Evolutionary conservation across 2,113 vertebrate genomes (phyloP), one percentile per base, ranked within the genome.

Genomic region (Zeus faber): DNA sequence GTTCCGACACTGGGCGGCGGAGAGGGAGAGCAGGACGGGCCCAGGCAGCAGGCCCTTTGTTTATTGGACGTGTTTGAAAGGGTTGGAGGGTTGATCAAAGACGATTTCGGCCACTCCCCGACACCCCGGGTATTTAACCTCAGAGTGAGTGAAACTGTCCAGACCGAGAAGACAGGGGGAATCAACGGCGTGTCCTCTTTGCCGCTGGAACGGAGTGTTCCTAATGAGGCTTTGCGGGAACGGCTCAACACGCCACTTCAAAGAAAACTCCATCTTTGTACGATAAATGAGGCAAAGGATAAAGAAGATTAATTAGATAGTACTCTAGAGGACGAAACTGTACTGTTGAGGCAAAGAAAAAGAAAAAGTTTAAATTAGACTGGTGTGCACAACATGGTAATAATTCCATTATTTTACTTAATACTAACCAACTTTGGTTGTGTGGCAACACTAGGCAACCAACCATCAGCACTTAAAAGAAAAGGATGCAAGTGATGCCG

Each of bases 61-160:
- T 83, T 76, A 67, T 56, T 81, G 71, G 72, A 77, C 55, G 6
- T 6, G 53, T 71, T 72, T 78, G 23, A 89, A 86, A 77, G 70
- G 44, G 53, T 33, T 46, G 51, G 40, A 57, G 33, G 54, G 73
- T 37, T 5, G 23, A 33, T 52, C 64, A 67, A 55, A 58, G 58
- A 70, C 18, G 67, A 0, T 64, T 63, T 76, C 62, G 57, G 47
- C 25, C 20, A 16, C 60, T 74, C 58, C 23, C 61, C 62, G 23
- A 62, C 45, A 47, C 40, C 44, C 29, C 14, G 54, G 33, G 22
- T 52, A 60, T 35, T 63, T 45, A 41, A 20, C 17, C 24, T 58
- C 31, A 29, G 39, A 73, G 48, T 6, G 47, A 67, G 25, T 16
- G 40, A 49, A 71, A 27, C 29, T 51, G 16, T 14, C 56, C 14